Base-by-base conservation (phyloP, 2,797 vertebrate genomes). In the Cottoperca gobio region DNA sequence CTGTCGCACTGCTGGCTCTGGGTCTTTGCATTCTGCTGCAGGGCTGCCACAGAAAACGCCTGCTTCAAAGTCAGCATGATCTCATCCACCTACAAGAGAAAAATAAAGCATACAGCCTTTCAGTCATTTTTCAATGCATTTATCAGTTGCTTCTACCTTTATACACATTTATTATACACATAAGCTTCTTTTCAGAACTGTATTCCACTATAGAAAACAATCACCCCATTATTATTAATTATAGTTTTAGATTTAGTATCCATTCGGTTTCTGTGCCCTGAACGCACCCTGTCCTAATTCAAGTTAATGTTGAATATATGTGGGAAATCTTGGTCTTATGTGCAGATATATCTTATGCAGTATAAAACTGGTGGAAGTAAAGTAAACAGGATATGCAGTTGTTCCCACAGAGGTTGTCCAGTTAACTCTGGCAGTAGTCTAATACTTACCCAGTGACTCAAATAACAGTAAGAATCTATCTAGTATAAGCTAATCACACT, bases 51-150 rank as follows among this genome's bases (percentile, higher is more conserved):
- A 0, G 96, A 97, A 88, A 99, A 99, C 0, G 98, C 97, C 93
- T 99, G 98, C 87, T 97, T 99, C 92, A 99, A 83, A 12, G 98
- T 99, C 95, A 98, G 92, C 98, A 99, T 99, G 86, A 99, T 99
- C 90, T 99, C 98, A 82, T 99, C 97, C 64, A 99, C 98, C 98
- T 99, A 46, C 8, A 75, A 50, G 33, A 58, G 16, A 14, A 83
- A 79, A 72, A 39, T 0, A 72, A 19, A 74, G 4, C 3, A 39
- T 2, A 60, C 1, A 42, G 14, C 7, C 3, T 39, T 43, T 14
- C 13, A 21, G 4, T 28, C 19, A 50, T n/a, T 2, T 12, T n/a
- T 45, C 13, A 58, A 31, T 33, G 23, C 10, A 50, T 53, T 24
- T 14, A 19, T 61, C 8, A 54, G 31, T 50, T 31, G 14, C 7